A percentile compares a stretch with the other conserved stretches of the same genome.
Evolutionary conservation across 2,888 invertebrate species (phyloP).

Genomic region (Pseudococcus jackbeardsleyi): DNA sequence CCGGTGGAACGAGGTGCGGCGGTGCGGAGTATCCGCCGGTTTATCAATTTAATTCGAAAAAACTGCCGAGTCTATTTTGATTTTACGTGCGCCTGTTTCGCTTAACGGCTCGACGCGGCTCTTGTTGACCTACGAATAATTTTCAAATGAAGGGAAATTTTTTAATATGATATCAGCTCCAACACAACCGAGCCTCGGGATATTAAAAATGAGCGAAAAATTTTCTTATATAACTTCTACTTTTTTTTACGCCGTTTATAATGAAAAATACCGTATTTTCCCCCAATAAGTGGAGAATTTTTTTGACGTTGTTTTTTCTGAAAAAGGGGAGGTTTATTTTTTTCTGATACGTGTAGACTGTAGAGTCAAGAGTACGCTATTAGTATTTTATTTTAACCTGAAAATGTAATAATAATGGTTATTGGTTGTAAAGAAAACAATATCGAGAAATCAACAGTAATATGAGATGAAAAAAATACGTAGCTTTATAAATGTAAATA

Average conservation of each 20-base stretch:
- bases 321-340: background rate
- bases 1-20: background rate
- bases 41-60: conserved; percentile 24
- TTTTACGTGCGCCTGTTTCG: background rate
- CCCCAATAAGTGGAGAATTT: background rate
- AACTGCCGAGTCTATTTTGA: background rate
- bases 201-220: conserved; percentile 8
- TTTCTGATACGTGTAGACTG: background rate
- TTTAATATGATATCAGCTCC: background rate
- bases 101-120: background rate
- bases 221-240: background rate
- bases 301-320: background rate
- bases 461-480: background rate
- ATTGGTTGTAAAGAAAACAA: background rate
- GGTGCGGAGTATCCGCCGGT: background rate
- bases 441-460: background rate
- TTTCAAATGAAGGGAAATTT: conserved; percentile 1
- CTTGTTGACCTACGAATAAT: conserved; percentile 28
- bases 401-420: background rate
- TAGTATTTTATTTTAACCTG: background rate
- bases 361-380: background rate
- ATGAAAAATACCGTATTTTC: background rate
- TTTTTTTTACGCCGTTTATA: background rate
- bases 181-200: background rate
- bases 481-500: background rate